Conservation (phyloP, 1,140 invertebrate genomes). For the Archegozetes longisetosus region DNA sequence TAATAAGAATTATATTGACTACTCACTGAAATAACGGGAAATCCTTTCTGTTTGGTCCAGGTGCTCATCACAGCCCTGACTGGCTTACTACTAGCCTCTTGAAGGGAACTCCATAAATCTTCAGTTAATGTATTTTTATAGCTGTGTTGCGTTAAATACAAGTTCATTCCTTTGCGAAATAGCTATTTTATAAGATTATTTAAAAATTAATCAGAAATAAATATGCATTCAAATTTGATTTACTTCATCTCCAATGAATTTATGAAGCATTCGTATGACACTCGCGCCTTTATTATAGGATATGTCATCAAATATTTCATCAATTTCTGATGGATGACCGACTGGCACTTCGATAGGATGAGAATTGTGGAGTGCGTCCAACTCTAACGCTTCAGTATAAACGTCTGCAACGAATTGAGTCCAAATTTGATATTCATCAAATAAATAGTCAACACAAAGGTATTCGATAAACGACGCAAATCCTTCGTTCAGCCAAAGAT, state of each 20-base stretch:
- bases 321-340: conserved; percentile 30
- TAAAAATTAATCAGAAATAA: not conserved
- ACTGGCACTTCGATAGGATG: conserved; percentile 63
- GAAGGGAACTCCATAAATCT: conserved; percentile 82
- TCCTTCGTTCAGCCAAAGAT: conserved; percentile 64
- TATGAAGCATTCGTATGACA: conserved; percentile 26
- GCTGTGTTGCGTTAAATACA: conserved; percentile 74
- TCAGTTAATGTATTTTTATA: conserved; percentile 84
- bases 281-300: conserved; percentile 36
- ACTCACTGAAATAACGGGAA: conserved; percentile 45
- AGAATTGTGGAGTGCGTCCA: conserved; percentile 62
- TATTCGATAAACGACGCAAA: conserved; percentile 73
- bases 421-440: conserved; percentile 36
- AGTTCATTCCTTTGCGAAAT: conserved; percentile 87
- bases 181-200: conserved; percentile 29
- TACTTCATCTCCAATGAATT: conserved; percentile 20
- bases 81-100: conserved; percentile 78
- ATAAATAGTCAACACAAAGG: conserved; percentile 48
- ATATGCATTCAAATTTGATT: not conserved
- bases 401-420: conserved; percentile 12
- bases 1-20: no score
- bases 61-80: conserved; percentile 79
- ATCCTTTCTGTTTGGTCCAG: conserved; percentile 89
- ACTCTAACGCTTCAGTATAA: conserved; percentile 21
- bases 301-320: conserved; percentile 34